A percentile compares a stretch with the other conserved stretches of the same genome.
Evolutionary conservation across 2,113 vertebrate genomes (phyloP).

Genomic region (Proterorhinus semilunaris): DNA sequence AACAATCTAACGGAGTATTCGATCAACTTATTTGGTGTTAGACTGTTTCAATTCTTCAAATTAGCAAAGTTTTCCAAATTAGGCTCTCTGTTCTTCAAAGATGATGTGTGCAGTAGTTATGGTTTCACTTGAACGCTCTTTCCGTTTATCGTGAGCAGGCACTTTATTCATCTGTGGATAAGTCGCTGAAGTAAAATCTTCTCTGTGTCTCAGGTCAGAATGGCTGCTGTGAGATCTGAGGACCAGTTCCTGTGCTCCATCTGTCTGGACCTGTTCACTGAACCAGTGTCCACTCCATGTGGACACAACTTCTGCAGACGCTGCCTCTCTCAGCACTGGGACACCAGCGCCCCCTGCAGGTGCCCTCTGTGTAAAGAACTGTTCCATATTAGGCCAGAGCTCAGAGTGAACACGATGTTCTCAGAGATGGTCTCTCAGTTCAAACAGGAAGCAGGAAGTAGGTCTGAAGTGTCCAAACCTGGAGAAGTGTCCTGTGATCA

Average conservation of each 20-base stretch:
- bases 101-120: no score
- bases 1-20: no score
- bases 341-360: slow-evolving; percentile 1
- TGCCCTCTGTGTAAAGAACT: slow-evolving; percentile 25
- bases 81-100: no score
- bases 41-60: no score
- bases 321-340: slow-evolving; percentile 18
- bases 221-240: slow-evolving; percentile 10
- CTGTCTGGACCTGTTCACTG: not conserved
- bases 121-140: no score
- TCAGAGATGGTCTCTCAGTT: slow-evolving; percentile 24
- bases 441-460: slow-evolving; percentile 9
- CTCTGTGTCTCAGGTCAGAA: not conserved
- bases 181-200: no score
- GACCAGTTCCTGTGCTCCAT: slow-evolving; percentile 7
- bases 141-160: no score
- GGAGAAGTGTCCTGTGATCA: slow-evolving; percentile 3
- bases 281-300: slow-evolving; percentile 2
- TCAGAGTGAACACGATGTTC: slow-evolving; percentile 21
- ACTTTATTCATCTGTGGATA: no score
- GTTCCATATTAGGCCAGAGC: not conserved
- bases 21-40: no score
- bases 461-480: not conserved
- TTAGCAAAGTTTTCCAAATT: no score
- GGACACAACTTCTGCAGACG: slow-evolving; percentile 1